A percentile compares a stretch with the other conserved stretches of the same genome.
Conservation (phyloP, 2,797 vertebrate species). For the Somateria mollissima region DNA sequence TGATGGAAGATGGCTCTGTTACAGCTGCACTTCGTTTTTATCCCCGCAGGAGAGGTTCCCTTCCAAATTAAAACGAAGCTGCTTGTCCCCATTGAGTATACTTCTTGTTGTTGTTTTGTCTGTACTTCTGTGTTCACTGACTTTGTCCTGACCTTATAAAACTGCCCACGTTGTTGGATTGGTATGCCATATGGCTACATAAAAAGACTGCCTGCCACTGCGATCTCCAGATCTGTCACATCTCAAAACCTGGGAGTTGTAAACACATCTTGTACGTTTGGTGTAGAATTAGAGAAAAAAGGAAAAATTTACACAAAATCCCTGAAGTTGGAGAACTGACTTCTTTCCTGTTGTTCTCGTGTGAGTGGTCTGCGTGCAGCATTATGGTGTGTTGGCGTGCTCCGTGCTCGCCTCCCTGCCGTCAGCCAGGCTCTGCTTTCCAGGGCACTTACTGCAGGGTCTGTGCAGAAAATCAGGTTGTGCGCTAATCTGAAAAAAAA, state of each 20-base stretch:
- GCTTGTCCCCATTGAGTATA: neutral
- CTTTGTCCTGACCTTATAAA: neutral
- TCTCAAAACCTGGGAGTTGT: neutral
- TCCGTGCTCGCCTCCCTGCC: neutral
- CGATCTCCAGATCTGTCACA: neutral
- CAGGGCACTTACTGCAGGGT: neutral
- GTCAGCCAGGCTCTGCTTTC: neutral
- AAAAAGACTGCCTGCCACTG: neutral
- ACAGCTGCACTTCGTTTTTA: neutral
- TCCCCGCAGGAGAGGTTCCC: neutral
- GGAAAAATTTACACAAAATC: neutral
- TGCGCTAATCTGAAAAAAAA: neutral
- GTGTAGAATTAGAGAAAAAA: neutral
- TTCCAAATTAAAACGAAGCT: neutral
- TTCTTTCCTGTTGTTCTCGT: neutral
- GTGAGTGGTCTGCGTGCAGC: neutral
- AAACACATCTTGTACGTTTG: neutral
- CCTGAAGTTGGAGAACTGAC: neutral
- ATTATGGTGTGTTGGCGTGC: accelerated
- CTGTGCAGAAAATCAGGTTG: neutral
- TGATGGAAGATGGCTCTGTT: slow-evolving; percentile 13
- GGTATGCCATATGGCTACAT: neutral
- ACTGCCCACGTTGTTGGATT: neutral
- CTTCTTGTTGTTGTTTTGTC: neutral
- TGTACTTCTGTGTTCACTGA: neutral